A percentile compares a stretch with the other conserved stretches of the same genome.
These are phyloP conservation scores for Chouioia cunea DNA, from an alignment of 2,888 invertebrate genomes.

Conservation along the genomic window DNA sequence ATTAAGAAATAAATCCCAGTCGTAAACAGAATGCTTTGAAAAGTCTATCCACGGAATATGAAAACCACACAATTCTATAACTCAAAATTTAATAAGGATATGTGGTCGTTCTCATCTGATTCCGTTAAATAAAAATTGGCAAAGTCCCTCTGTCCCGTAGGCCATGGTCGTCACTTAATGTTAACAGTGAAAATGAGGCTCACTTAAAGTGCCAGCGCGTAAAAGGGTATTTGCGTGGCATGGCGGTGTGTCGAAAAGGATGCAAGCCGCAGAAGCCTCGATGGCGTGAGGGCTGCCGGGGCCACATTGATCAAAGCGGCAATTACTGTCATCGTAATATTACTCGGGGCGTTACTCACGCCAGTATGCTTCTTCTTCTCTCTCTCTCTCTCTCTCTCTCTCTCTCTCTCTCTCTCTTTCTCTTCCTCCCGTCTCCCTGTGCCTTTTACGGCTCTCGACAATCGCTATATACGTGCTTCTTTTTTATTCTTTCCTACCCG, in stretches of 20 bases:
- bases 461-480: constrained; percentile 8
- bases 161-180: constrained; percentile 37
- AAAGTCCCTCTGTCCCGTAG: constrained; percentile 5
- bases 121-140: constrained; percentile 26
- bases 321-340: constrained; percentile 67
- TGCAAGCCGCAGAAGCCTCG: constrained; percentile 31
- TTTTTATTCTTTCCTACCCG: constrained; percentile 1
- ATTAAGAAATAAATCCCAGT: too few species aligned
- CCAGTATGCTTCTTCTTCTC: constrained; percentile 36
- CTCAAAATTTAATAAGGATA: too few species aligned
- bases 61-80: too few species aligned
- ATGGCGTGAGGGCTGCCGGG: constrained; percentile 53
- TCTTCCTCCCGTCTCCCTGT: constrained; percentile 21
- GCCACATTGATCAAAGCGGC: constrained; percentile 66
- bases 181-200: constrained; percentile 45
- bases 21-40: too few species aligned
- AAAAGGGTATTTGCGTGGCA: constrained; percentile 35
- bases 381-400: constrained; percentile 13
- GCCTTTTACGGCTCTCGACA: neutral
- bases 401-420: constrained; percentile 31
- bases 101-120: too few species aligned
- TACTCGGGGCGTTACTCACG: constrained; percentile 64
- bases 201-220: constrained; percentile 43
- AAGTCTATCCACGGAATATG: too few species aligned
- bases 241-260: constrained; percentile 29